Conservation (phyloP, 2,797 vertebrate species). For the Odontamblyopus rebecca region DNA sequence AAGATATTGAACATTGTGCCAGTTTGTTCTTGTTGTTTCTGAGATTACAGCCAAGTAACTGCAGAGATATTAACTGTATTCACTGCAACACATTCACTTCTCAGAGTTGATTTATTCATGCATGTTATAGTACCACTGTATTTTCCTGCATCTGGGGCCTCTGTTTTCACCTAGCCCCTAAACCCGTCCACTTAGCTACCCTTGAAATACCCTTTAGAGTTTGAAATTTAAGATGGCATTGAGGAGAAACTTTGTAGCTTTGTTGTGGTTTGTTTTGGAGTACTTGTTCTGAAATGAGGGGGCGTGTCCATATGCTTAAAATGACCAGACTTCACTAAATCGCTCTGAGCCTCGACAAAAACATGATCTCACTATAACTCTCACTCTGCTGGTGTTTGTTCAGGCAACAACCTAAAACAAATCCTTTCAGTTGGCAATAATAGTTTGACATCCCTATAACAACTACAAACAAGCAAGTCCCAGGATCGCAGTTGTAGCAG, state of each 20-base stretch:
- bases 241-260: conserved; percentile 9
- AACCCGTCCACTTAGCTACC: no score
- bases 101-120: no score
- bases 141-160: no score
- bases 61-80: background rate
- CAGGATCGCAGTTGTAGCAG: conserved; percentile 50
- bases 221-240: background rate
- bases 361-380: conserved; percentile 51
- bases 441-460: conserved; percentile 52
- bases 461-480: conserved; percentile 55
- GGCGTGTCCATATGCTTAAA: conserved; percentile 30
- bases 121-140: no score
- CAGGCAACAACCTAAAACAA: conserved; percentile 33
- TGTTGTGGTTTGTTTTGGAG: conserved; percentile 31
- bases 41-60: background rate
- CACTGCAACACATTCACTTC: no score
- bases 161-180: no score
- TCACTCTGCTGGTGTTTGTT: conserved; percentile 21
- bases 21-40: background rate
- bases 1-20: background rate
- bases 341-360: conserved; percentile 44
- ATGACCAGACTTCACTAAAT: conserved; percentile 30
- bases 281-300: conserved; percentile 13
- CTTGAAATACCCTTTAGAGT: background rate
- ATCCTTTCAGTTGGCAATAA: conserved; percentile 20